These are phyloP conservation scores for Carterocephalus palaemon DNA, from an alignment of 2,888 invertebrate genomes.

Conservation along the genomic window DNA sequence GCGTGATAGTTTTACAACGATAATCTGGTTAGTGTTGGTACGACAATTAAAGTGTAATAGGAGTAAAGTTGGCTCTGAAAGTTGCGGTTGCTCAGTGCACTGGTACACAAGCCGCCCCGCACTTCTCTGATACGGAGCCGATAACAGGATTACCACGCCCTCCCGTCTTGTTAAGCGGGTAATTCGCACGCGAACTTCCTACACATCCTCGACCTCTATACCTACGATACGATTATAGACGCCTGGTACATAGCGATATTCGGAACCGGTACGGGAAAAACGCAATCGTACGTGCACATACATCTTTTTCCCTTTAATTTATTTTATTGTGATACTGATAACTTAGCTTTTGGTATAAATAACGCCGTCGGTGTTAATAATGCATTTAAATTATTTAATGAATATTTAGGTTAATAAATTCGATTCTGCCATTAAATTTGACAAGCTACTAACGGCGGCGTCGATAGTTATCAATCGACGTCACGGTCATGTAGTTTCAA, in stretches of 20 bases:
- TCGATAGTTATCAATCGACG: conserved; percentile 8
- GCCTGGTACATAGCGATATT: conserved; percentile 38
- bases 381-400: conserved; percentile 19
- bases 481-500: conserved; percentile 19
- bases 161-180: conserved; percentile 55
- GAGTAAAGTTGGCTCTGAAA: conserved; percentile 49
- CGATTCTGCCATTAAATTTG: conserved; percentile 12
- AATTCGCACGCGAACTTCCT: conserved; percentile 68
- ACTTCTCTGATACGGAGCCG: conserved; percentile 56
- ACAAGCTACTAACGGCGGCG: conserved; percentile 13
- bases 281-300: conserved; percentile 1
- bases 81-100: conserved; percentile 44
- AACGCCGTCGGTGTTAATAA: conserved; percentile 10
- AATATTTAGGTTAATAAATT: conserved; percentile 20
- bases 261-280: not conserved
- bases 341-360: conserved; percentile 15
- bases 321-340: no score
- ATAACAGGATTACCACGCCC: conserved; percentile 70
- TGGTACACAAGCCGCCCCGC: conserved; percentile 33
- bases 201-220: no score
- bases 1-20: conserved; percentile 24
- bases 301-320: conserved; percentile 10
- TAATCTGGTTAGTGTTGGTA: conserved; percentile 34
- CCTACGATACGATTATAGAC: conserved; percentile 48
- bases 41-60: conserved; percentile 47